These are phyloP conservation scores for Taxidea taxus DNA, from an alignment of 2,113 vertebrate genomes.

Conservation along the genomic window DNA sequence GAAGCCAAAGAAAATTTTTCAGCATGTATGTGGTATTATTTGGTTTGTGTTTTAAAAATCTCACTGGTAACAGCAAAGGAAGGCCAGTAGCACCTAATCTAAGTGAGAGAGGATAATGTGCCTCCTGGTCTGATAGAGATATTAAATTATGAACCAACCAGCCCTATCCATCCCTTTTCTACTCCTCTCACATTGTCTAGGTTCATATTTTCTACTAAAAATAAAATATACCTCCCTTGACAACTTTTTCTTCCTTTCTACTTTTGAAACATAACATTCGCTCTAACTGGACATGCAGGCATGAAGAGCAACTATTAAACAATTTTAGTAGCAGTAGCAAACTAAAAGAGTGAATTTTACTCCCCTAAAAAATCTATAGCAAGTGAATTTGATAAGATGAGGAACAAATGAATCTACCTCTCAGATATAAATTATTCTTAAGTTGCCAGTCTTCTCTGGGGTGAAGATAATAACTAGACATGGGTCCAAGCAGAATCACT, in stretches of 20 bases:
- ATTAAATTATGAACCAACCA: neutral
- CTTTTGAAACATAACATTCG: neutral
- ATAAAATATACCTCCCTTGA: neutral
- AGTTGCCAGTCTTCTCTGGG: neutral
- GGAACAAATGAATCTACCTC: neutral
- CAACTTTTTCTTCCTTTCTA: neutral
- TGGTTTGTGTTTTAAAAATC: neutral
- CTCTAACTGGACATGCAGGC: neutral
- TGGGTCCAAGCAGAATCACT: neutral
- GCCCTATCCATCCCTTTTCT: neutral
- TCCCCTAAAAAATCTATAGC: neutral
- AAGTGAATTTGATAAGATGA: slow-evolving; percentile 1
- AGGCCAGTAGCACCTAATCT: neutral
- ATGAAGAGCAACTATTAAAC: neutral
- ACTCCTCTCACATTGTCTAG: neutral
- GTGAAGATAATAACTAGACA: neutral
- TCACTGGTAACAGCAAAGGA: neutral
- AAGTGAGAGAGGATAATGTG: neutral
- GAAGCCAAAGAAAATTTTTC: neutral
- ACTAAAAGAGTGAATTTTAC: neutral
- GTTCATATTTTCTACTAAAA: slow-evolving; percentile 2
- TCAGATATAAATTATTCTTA: slow-evolving; percentile 42
- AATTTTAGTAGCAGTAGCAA: neutral
- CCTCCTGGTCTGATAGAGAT: neutral
- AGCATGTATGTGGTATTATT: neutral